phyloP scores from a whole-genome alignment of 2,888 invertebrate species.

The Opisthograptis luteolata region DNA sequence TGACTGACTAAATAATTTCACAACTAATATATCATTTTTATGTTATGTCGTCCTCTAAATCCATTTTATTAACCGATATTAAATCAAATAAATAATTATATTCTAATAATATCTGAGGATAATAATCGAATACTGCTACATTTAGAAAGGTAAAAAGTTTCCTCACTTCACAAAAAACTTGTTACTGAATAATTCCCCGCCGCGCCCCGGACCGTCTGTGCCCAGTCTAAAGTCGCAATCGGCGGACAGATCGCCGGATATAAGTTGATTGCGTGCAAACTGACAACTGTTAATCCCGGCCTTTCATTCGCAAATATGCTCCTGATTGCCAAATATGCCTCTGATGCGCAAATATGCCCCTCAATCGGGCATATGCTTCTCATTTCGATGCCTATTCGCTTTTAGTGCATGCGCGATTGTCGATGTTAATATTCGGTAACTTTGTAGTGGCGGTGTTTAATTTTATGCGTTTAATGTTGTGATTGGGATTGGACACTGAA shows the following conservation, averaged over 20 bases:
- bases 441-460: conserved; percentile 9
- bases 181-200: no score
- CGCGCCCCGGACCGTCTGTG: background rate
- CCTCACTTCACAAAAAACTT: no score
- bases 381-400: conserved; percentile 19
- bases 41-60: no score
- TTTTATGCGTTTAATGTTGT: conserved; percentile 11
- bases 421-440: conserved; percentile 13
- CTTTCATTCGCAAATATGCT: conserved; percentile 21
- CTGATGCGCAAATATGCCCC: conserved; percentile 8
- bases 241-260: conserved; percentile 11
- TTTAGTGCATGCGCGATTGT: conserved; percentile 17
- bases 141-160: no score
- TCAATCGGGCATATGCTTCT: conserved; percentile 8
- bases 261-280: conserved; percentile 29
- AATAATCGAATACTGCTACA: no score
- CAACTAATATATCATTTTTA: no score
- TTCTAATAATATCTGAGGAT: no score
- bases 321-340: conserved; percentile 21
- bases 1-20: no score
- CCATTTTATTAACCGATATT: no score
- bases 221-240: conserved; percentile 7
- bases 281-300: conserved; percentile 27
- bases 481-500: background rate
- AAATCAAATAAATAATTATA: no score